Evolutionary conservation across 2,113 vertebrate species (phyloP), one percentile per base, ranked within the genome.

Genomic region (Probosciger aterrimus): DNA sequence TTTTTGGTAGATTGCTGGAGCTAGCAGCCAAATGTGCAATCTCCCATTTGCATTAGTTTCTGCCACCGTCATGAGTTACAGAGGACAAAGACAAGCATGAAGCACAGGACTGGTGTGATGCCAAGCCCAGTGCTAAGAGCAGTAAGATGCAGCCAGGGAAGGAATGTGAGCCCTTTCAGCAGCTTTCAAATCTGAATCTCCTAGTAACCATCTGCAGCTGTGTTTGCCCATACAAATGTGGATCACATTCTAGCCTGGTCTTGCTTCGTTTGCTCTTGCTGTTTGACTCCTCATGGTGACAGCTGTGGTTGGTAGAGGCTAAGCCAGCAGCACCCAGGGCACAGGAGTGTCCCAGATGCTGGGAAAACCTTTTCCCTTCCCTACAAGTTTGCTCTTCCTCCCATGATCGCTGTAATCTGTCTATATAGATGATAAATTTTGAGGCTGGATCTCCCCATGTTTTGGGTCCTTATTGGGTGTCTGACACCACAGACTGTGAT

Each of bases 31-130:
- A 82, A 57, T 23, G 17, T 2, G 0, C 70, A 31, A 22, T 67
- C 50, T 71, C 74, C 30, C 5, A 4, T 59, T 92, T 49, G 47
- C 23, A 15, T 59, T 59, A 37, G 37, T 64, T 92, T 69, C 55
- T 74, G 67, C 6, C 44, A 14, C n/a, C 47, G 31, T 49, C 14
- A 37, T 37, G 65, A 47, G 20, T 82, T 86, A n/a, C 0, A 1
- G 8, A 37, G 52, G 43, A 47, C 25, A 82, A 78, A 62, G 30
- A 49, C 0, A 1, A 71, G 35, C 31, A 44, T 0, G 1, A 74
- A 78, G 43, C 68, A 67, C 14, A 22, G 57, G 46, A 53, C 18
- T 33, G 47, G 8, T 1, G 1, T 0, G 18, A 20, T 77, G 70
- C 46, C 76, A 82, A 77, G 41, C 20, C 13, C 46, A 30, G 33